Evolutionary conservation across 2,888 invertebrate species (phyloP).

Genomic region (Carabus problematicus): DNA sequence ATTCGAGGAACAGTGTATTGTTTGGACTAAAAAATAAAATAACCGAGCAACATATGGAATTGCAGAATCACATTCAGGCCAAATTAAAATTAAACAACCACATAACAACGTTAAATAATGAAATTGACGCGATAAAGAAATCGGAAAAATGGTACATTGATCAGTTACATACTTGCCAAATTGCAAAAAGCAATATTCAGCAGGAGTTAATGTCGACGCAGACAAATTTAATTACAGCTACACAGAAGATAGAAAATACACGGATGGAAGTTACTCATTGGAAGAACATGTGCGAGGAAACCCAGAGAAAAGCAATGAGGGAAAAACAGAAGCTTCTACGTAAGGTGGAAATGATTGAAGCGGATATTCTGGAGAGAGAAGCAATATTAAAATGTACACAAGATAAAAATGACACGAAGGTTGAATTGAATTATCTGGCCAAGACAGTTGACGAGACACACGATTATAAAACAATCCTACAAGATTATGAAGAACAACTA

Average conservation of each 20-base stretch:
- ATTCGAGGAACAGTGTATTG: conserved; percentile 37
- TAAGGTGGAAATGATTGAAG: conserved; percentile 39
- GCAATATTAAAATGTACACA: conserved; percentile 37
- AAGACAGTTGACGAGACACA: conserved; percentile 15
- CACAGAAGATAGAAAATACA: conserved; percentile 36
- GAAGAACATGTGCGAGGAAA: conserved; percentile 35
- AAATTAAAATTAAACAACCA: conserved; percentile 38
- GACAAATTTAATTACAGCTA: conserved; percentile 35
- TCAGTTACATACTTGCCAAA: conserved; percentile 41
- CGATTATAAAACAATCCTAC: conserved; percentile 24
- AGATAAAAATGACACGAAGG: conserved; percentile 25
- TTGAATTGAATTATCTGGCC: conserved; percentile 26
- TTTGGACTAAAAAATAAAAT: conserved; percentile 42
- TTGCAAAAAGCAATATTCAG: conserved; percentile 40
- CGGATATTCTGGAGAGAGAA: conserved; percentile 41
- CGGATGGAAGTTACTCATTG: conserved; percentile 36
- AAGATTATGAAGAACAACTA: conserved; percentile 34
- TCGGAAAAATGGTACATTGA: conserved; percentile 42
- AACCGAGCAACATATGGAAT: conserved; percentile 42
- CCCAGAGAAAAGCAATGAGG: conserved; percentile 38
- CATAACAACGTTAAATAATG: conserved; percentile 35
- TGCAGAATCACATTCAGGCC: conserved; percentile 40
- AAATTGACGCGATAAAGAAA: conserved; percentile 39
- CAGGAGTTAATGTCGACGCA: conserved; percentile 40
- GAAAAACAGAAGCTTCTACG: conserved; percentile 38